These are phyloP conservation scores for Tokudaia tokunoshimensis DNA, from an alignment of 2,797 vertebrate species.

Conservation along the genomic window DNA sequence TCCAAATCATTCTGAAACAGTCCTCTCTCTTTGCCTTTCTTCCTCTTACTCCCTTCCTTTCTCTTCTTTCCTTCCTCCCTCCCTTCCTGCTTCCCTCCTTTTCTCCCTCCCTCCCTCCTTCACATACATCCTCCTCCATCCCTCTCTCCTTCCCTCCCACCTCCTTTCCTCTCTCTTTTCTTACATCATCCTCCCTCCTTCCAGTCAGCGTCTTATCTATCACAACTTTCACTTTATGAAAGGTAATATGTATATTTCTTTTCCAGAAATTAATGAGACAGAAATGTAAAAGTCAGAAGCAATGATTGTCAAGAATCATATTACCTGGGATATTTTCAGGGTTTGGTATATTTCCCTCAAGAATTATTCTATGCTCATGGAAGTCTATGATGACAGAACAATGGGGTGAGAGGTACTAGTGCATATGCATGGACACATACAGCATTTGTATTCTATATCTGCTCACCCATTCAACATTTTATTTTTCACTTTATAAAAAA, in stretches of 20 bases:
- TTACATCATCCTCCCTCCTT: not conserved
- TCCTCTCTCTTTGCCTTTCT: not conserved
- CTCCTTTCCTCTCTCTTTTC: too few relatives aligned
- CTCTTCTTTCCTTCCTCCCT: too few relatives aligned
- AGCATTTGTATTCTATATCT: not conserved
- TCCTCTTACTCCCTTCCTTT: not conserved
- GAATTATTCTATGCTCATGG: not conserved
- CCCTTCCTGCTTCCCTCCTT: too few relatives aligned
- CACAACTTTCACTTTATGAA: not conserved
- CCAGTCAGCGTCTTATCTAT: not conserved
- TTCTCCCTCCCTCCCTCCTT: not conserved
- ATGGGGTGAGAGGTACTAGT: not conserved
- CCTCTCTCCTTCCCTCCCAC: too few relatives aligned
- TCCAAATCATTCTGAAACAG: not conserved
- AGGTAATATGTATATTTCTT: not conserved
- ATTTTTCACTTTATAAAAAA: slow-evolving; percentile 30
- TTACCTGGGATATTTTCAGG: not conserved
- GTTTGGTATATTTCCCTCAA: slow-evolving; percentile 30
- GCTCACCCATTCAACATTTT: not conserved
- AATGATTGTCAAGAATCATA: slow-evolving; percentile 2
- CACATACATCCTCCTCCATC: not conserved
- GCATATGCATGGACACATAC: too few relatives aligned
- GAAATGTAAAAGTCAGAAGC: not conserved
- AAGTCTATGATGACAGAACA: not conserved
- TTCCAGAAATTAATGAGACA: not conserved